A percentile compares a stretch with the other conserved stretches of the same genome.
Evolutionary conservation across 2,113 vertebrate species (phyloP).

Genomic region (Arizona elegans): DNA sequence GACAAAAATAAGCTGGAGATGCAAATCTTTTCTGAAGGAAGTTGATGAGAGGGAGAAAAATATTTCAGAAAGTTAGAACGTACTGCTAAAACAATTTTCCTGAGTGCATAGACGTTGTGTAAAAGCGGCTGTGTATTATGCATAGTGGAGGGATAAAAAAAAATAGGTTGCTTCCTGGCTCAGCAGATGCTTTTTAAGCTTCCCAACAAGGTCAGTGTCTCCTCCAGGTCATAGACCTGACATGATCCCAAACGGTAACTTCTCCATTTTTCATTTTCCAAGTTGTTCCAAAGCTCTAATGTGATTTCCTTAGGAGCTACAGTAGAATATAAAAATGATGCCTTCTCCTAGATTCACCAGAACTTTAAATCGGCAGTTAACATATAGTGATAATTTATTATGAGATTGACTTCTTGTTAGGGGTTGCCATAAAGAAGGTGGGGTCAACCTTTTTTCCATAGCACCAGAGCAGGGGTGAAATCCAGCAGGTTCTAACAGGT

Average conservation of each 20-base stretch:
- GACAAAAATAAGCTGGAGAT: conserved; percentile 42
- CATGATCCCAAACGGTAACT: not conserved
- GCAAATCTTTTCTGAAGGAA: conserved; percentile 28
- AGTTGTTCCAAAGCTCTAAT: not conserved
- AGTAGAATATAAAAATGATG: not conserved
- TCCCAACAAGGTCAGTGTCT: not conserved
- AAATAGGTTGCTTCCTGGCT: not conserved
- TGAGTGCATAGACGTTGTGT: not conserved
- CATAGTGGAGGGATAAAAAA: not conserved
- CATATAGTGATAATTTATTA: not conserved
- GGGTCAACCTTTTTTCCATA: not conserved
- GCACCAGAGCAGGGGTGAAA: not conserved
- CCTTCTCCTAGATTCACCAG: not conserved
- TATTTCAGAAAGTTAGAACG: not conserved
- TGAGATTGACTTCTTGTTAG: not conserved
- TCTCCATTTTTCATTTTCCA: not conserved
- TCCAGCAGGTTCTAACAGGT: too few relatives aligned
- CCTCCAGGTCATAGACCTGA: not conserved
- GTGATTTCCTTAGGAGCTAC: not conserved
- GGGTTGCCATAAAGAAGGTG: not conserved
- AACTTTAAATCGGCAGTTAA: not conserved
- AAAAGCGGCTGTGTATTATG: not conserved
- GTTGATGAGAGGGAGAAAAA: conserved; percentile 14
- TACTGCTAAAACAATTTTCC: not conserved
- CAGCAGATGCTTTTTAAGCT: not conserved